These are phyloP conservation scores for Sinocyclocheilus anshuiensis DNA, from an alignment of 2,113 vertebrate species.

Conservation along the genomic window DNA sequence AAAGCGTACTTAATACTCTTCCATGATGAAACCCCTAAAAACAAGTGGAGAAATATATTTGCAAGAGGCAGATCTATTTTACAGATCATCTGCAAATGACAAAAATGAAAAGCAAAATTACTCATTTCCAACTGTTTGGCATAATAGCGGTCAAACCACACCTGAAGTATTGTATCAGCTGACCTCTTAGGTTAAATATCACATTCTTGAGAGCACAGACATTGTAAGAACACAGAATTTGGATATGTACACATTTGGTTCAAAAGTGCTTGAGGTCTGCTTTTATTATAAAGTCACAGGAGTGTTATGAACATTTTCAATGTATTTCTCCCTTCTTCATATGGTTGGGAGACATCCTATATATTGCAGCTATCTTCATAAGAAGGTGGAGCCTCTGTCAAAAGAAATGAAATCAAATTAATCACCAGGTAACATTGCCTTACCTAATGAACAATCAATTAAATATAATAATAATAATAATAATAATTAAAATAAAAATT, in stretches of 20 bases:
- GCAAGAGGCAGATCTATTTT: not conserved
- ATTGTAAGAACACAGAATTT: not conserved
- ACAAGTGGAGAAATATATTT: not conserved
- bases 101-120: not conserved
- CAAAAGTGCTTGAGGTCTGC: conserved; percentile 29
- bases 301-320: not conserved
- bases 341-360: conserved; percentile 35
- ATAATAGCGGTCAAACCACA: not conserved
- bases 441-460: not conserved
- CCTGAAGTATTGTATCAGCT: not conserved
- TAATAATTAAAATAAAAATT: too few relatives aligned
- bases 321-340: not conserved
- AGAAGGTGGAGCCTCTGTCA: conserved; percentile 87
- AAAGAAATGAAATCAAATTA: conserved; percentile 20
- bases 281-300: conserved; percentile 13
- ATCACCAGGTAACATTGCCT: conserved; percentile 8
- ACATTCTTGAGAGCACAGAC: not conserved
- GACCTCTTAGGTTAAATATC: not conserved
- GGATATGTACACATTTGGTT: conserved; percentile 13
- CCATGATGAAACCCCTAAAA: not conserved
- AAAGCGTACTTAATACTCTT: not conserved
- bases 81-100: not conserved
- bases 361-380: conserved; percentile 87
- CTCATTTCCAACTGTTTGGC: not conserved
- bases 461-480: not conserved